phyloP scores from a whole-genome alignment of 2,888 invertebrate species.

The Meloe dianella region DNA sequence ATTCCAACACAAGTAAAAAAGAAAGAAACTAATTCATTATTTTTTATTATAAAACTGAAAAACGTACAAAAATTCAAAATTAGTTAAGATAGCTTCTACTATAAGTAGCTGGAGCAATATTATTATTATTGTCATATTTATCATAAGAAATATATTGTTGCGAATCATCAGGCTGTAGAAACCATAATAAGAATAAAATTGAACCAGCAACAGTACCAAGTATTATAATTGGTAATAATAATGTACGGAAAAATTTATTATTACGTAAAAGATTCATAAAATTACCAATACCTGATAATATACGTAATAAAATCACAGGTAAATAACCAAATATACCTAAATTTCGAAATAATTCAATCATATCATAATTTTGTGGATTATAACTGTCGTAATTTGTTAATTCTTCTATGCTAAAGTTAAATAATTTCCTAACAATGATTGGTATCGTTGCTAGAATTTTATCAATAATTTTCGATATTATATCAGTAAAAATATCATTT shows the following conservation, averaged over 20 bases:
- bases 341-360: constrained; percentile 42
- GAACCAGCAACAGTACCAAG: constrained; percentile 48
- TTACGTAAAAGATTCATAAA: constrained; percentile 51
- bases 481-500: constrained; percentile 43
- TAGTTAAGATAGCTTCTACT: constrained; percentile 20
- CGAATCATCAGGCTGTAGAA: constrained; percentile 46
- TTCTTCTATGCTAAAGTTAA: constrained; percentile 43
- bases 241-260: constrained; percentile 53
- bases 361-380: constrained; percentile 33
- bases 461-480: constrained; percentile 52
- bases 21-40: neutral
- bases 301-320: constrained; percentile 51
- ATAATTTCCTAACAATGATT: constrained; percentile 44
- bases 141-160: constrained; percentile 21
- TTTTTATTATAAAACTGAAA: constrained; percentile 9
- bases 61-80: neutral
- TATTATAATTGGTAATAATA: constrained; percentile 51
- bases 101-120: constrained; percentile 16
- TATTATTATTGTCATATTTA: constrained; percentile 14
- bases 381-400: constrained; percentile 31
- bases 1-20: neutral
- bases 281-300: constrained; percentile 47
- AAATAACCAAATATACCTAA: constrained; percentile 52
- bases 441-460: constrained; percentile 50
- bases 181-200: constrained; percentile 55